Conservation (phyloP, 2,888 invertebrate genomes). For the Hyposoter didymator region DNA sequence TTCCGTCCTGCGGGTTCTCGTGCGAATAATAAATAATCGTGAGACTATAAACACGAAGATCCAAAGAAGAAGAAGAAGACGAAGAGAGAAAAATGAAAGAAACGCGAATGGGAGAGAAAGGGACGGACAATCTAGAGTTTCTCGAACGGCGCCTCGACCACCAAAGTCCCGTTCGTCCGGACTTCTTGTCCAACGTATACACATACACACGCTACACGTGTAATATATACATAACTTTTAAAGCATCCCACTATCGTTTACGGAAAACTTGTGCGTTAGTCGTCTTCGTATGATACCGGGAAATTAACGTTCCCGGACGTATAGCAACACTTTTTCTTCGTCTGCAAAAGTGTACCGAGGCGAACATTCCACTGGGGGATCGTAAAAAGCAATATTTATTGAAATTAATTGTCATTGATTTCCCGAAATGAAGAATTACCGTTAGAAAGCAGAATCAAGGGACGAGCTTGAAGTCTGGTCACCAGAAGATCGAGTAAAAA, state of each 20-base stretch:
- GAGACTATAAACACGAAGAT: slow-evolving; percentile 12
- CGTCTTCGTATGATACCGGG: slow-evolving; percentile 52
- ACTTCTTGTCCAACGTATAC: slow-evolving; percentile 11
- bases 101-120: neutral
- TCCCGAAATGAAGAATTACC: too few relatives aligned
- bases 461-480: too few relatives aligned
- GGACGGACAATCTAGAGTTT: slow-evolving; percentile 35
- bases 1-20: neutral
- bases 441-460: too few relatives aligned
- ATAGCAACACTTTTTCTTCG: neutral
- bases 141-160: slow-evolving; percentile 63
- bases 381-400: too few relatives aligned
- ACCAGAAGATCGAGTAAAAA: too few relatives aligned
- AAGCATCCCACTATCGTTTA: slow-evolving; percentile 29
- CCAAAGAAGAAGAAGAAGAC: neutral
- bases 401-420: too few relatives aligned
- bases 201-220: neutral
- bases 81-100: neutral
- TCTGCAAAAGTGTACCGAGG: slow-evolving; percentile 23
- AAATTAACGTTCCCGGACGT: slow-evolving; percentile 63
- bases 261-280: slow-evolving; percentile 47
- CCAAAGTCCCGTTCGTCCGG: slow-evolving; percentile 61
- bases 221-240: slow-evolving; percentile 44
- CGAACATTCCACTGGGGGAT: neutral
- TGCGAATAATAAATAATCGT: slow-evolving; percentile 55